Percentiles rank a stretch among this genome's conserved stretches.
Evolutionary conservation across 2,888 invertebrate species (phyloP).

Genomic region (Caenorhabditis japonica): DNA sequence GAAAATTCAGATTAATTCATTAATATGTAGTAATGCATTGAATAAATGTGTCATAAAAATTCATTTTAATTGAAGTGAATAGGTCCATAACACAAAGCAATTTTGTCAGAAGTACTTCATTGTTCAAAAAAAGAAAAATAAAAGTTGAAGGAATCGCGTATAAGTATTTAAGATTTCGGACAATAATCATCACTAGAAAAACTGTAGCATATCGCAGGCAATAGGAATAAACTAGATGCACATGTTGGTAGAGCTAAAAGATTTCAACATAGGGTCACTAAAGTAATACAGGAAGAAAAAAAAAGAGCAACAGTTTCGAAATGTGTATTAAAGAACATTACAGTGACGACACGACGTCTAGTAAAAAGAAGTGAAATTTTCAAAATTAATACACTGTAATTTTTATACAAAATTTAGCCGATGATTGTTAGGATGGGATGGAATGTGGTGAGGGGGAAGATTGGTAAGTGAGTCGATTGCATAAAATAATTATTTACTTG

Average conservation of each 20-base stretch:
- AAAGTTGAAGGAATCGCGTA: slow-evolving; percentile 1
- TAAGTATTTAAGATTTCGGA: slow-evolving; percentile 4
- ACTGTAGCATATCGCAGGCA: slow-evolving; percentile 5
- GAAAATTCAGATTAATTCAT: too few species aligned
- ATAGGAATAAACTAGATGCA: slow-evolving; percentile 8
- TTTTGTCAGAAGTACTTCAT: slow-evolving; percentile 10
- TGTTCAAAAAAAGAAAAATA: slow-evolving; percentile 6
- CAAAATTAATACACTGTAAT: slow-evolving; percentile 27
- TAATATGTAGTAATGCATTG: too few species aligned
- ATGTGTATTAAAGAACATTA: slow-evolving; percentile 23
- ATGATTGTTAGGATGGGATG: neutral
- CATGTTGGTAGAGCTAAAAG: slow-evolving; percentile 5
- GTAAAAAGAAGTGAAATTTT: slow-evolving; percentile 11
- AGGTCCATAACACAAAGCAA: too few species aligned
- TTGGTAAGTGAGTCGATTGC: neutral
- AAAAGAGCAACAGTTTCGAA: slow-evolving; percentile 5
- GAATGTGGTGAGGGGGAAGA: slow-evolving; percentile 15
- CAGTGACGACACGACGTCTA: slow-evolving; percentile 11
- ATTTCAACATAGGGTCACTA: slow-evolving; percentile 28
- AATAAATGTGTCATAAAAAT: too few species aligned
- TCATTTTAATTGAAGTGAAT: too few species aligned
- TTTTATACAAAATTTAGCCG: slow-evolving; percentile 35
- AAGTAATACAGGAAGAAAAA: slow-evolving; percentile 6
- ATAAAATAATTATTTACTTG: slow-evolving; percentile 60
- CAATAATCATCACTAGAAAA: slow-evolving; percentile 26